Evolutionary conservation across 2,888 invertebrate genomes (phyloP).

Genomic region (Xanthorhoe designata): DNA sequence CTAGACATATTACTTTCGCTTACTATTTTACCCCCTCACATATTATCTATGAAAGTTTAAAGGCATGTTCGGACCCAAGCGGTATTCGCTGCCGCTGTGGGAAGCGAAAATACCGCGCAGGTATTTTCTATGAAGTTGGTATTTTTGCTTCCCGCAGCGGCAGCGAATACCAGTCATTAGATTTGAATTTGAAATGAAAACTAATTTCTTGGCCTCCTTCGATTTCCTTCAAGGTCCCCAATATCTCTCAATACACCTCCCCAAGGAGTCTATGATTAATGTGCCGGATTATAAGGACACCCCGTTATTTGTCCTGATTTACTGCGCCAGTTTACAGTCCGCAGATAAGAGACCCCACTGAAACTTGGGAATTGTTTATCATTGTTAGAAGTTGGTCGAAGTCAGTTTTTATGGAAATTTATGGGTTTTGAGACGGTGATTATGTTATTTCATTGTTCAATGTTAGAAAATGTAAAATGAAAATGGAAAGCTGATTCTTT

Average conservation of each 20-base stretch:
- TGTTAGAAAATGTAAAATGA: background rate
- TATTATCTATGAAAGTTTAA: no score
- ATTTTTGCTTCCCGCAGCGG: no score
- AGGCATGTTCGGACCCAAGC: no score
- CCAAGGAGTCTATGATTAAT: conserved; percentile 44
- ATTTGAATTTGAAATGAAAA: no score
- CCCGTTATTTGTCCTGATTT: conserved; percentile 44
- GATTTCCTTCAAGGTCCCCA: conserved; percentile 13
- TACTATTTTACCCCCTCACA: no score
- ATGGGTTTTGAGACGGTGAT: conserved; percentile 6
- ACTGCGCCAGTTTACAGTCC: conserved; percentile 42
- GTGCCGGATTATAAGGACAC: conserved; percentile 46
- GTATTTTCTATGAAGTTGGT: no score
- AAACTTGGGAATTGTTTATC: conserved; percentile 36
- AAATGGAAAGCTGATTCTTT: no score
- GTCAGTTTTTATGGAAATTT: conserved; percentile 20
- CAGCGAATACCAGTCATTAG: no score
- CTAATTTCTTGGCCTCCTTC: background rate
- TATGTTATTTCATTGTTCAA: background rate
- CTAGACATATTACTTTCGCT: no score
- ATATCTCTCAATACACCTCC: conserved; percentile 19
- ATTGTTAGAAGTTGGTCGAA: conserved; percentile 29
- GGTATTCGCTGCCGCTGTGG: no score
- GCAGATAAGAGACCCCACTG: conserved; percentile 42
- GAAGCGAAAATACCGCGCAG: no score